These are phyloP conservation scores for Nebria salina DNA, from an alignment of 2,888 invertebrate genomes.

Conservation along the genomic window DNA sequence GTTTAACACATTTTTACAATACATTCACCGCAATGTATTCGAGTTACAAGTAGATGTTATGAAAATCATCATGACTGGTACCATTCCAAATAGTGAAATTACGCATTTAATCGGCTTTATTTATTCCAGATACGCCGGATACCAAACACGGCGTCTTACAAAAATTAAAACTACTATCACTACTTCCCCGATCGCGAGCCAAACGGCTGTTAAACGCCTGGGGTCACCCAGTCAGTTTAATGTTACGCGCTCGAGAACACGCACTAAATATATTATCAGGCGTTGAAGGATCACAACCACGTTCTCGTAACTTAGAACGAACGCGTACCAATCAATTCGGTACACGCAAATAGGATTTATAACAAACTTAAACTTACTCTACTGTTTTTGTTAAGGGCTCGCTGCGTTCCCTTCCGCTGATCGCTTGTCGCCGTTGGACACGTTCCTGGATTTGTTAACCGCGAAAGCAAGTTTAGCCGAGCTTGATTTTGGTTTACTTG, in stretches of 20 bases:
- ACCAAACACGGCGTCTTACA: conserved; percentile 69
- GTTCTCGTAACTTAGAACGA: conserved; percentile 54
- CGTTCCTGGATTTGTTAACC: conserved; percentile 84
- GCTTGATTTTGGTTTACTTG: conserved; percentile 84
- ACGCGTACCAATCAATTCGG: conserved; percentile 51
- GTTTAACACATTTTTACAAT: conserved; percentile 83
- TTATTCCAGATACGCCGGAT: conserved; percentile 63
- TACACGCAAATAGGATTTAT: conserved; percentile 29
- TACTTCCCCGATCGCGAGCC: conserved; percentile 80
- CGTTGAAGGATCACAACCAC: conserved; percentile 64
- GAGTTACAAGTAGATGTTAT: conserved; percentile 89
- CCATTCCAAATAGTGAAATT: not conserved
- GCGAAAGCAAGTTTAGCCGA: conserved; percentile 89
- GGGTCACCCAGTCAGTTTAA: conserved; percentile 79
- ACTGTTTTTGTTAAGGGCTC: conserved; percentile 66
- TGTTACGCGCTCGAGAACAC: conserved; percentile 83
- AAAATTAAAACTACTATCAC: conserved; percentile 77
- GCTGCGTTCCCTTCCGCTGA: conserved; percentile 78
- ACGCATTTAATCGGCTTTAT: not conserved
- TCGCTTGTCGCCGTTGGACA: conserved; percentile 81
- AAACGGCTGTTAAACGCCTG: conserved; percentile 81
- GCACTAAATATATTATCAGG: conserved; percentile 83
- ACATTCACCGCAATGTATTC: conserved; percentile 84
- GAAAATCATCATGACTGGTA: conserved; percentile 83
- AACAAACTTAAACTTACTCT: not conserved